Conservation (phyloP, 2,888 invertebrate genomes). For the Drosophila paramelanica region DNA sequence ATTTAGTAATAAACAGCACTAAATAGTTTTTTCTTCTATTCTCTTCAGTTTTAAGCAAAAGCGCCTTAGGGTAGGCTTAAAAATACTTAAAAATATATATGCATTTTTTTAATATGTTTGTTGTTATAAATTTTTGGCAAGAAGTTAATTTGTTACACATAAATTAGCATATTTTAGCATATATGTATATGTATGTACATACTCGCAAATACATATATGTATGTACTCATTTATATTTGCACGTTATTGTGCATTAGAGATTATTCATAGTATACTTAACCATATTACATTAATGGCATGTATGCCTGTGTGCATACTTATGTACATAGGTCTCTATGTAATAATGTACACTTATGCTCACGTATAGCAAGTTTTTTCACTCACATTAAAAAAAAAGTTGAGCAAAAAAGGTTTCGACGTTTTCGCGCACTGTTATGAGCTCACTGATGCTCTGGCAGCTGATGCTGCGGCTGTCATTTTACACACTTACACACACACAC, state of each 20-base stretch:
- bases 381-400: conserved; percentile 19
- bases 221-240: not conserved
- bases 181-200: not conserved
- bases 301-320: conserved; percentile 9
- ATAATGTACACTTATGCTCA: not conserved
- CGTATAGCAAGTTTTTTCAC: conserved; percentile 39
- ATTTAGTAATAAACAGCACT: not conserved
- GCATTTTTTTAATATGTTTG: not conserved
- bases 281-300: conserved; percentile 23
- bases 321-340: conserved; percentile 9
- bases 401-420: conserved; percentile 43
- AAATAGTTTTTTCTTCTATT: not conserved
- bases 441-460: conserved; percentile 60
- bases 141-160: too few species aligned
- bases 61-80: not conserved
- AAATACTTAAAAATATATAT: not conserved
- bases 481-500: conserved; percentile 19
- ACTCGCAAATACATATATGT: not conserved
- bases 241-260: not conserved
- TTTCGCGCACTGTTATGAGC: conserved; percentile 61
- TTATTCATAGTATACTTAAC: conserved; percentile 14
- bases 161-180: not conserved
- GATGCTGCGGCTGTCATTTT: conserved; percentile 62
- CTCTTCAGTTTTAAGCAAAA: not conserved
- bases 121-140: not conserved